phyloP scores from a whole-genome alignment of 2,113 vertebrate genomes.

The Petrocephalus microphthalmus region DNA sequence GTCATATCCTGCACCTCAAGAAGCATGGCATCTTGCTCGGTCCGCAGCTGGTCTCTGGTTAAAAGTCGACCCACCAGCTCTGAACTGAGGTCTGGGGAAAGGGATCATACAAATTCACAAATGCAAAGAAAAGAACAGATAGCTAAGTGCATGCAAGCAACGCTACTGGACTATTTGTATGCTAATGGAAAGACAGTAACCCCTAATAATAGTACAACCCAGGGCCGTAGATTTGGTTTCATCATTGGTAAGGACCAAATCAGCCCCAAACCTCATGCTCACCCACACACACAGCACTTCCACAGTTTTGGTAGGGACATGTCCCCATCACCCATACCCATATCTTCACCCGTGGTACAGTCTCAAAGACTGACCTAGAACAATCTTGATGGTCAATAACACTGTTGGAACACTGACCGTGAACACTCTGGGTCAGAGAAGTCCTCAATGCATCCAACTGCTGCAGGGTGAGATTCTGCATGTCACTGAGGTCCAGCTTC shows the following conservation, averaged over 20 bases:
- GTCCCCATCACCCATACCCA: background rate
- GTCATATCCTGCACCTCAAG: constrained; percentile 70
- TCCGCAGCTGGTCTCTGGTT: constrained; percentile 65
- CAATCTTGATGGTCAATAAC: background rate
- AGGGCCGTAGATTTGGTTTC: background rate
- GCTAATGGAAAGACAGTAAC: background rate
- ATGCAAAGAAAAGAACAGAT: background rate
- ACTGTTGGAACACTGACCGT: constrained; percentile 46
- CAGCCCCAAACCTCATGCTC: background rate
- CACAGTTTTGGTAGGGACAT: background rate
- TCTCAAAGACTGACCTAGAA: background rate
- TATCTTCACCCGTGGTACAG: background rate
- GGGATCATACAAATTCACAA: background rate
- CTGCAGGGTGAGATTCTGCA: constrained; percentile 46
- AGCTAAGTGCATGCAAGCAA: background rate
- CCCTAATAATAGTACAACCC: background rate
- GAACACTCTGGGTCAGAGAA: constrained; percentile 55
- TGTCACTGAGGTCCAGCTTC: constrained; percentile 40
- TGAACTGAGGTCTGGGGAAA: constrained; percentile 58
- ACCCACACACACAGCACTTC: background rate
- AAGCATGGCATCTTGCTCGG: constrained; percentile 69
- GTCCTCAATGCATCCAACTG: constrained; percentile 47
- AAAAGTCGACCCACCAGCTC: constrained; percentile 64
- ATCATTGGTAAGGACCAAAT: background rate
- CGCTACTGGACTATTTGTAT: no score